Percentiles rank a stretch among this genome's conserved stretches.
These are phyloP conservation scores for Phasianus colchicus DNA, from an alignment of 2,113 vertebrate species.

Conservation along the genomic window DNA sequence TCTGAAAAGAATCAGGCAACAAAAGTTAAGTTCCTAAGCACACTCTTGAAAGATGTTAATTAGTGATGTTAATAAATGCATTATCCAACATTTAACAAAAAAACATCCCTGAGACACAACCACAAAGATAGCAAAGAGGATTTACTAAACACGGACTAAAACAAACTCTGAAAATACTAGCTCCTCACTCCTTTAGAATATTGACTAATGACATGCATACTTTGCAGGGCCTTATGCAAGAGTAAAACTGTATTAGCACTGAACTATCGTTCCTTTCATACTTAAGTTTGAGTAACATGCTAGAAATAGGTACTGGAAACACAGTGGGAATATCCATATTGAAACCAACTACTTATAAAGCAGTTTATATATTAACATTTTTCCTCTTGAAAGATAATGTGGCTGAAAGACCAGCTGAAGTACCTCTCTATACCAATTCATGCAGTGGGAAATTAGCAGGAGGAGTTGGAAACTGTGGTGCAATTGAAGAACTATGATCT, in stretches of 20 bases:
- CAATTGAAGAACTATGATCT: no score
- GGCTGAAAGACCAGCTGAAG: no score
- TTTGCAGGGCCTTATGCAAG: background rate
- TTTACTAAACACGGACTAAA: background rate
- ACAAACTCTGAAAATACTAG: background rate
- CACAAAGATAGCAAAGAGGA: background rate
- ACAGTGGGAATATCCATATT: background rate
- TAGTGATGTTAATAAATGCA: background rate
- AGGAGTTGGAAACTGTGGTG: no score
- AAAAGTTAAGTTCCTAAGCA: background rate
- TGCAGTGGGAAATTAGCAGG: no score
- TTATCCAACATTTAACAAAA: background rate
- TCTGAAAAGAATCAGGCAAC: constrained; percentile 65
- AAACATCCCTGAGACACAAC: background rate
- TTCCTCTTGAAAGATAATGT: no score
- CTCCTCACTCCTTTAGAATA: background rate
- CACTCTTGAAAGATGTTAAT: background rate
- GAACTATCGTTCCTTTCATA: background rate
- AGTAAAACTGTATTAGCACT: background rate
- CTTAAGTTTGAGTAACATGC: background rate
- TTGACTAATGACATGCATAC: background rate
- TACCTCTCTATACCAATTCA: no score
- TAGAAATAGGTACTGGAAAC: background rate
- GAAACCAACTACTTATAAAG: constrained; percentile 1
- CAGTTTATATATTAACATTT: background rate